These are phyloP conservation scores for Threskiornis aethiopicus DNA, from an alignment of 2,797 vertebrate genomes.

Conservation along the genomic window DNA sequence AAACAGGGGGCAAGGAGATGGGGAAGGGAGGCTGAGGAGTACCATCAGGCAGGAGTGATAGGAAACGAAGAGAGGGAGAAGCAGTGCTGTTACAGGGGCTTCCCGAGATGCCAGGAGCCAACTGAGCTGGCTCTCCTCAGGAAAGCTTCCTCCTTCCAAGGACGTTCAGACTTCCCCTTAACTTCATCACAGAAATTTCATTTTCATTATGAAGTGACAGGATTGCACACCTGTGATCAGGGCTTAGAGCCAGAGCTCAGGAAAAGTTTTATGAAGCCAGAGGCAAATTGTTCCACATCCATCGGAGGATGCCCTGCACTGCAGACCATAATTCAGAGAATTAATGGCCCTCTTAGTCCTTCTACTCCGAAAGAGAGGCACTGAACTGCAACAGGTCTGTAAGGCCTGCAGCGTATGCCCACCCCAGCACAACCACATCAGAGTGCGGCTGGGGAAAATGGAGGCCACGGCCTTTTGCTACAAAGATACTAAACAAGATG, in stretches of 20 bases:
- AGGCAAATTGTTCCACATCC: neutral
- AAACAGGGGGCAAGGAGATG: neutral
- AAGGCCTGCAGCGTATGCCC: neutral
- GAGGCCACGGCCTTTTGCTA: neutral
- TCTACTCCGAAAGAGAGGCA: neutral
- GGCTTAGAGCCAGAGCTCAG: neutral
- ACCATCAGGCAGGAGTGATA: neutral
- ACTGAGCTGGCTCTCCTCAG: neutral
- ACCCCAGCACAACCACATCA: neutral
- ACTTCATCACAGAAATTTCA: neutral
- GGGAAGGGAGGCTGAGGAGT: neutral
- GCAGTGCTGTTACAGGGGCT: neutral
- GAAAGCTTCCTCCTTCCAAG: neutral
- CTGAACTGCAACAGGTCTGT: neutral
- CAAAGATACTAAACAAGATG: neutral
- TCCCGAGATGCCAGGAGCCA: neutral
- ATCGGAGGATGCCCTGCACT: neutral
- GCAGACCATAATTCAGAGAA: neutral
- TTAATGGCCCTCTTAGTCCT: neutral
- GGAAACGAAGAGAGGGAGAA: neutral
- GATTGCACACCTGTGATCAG: neutral
- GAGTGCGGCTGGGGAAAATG: rapidly evolving
- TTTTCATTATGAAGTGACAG: neutral
- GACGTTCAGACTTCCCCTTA: neutral
- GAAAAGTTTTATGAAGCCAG: neutral